Evolutionary conservation across 2,797 vertebrate species (phyloP).

Genomic region (Neosilurus mollespiculum): DNA sequence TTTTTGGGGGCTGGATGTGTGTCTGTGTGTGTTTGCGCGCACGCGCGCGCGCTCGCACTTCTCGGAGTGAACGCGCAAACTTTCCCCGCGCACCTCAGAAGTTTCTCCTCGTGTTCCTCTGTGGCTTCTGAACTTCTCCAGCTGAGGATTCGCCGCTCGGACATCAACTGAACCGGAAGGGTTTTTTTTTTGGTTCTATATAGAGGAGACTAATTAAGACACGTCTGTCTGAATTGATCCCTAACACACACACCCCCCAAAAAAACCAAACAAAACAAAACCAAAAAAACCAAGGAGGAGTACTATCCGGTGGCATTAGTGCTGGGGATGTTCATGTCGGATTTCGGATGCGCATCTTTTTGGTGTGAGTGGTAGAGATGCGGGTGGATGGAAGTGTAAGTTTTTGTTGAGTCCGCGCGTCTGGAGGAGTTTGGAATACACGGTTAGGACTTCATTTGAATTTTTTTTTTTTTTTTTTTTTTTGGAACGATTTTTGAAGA

Average conservation of each 20-base stretch:
- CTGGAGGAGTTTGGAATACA: constrained; percentile 26
- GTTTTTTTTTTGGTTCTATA: neutral
- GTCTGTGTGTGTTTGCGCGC: constrained; percentile 1
- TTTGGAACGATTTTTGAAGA: neutral
- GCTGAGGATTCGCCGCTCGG: constrained; percentile 1
- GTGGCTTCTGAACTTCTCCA: constrained; percentile 40
- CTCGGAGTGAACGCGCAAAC: constrained; percentile 34
- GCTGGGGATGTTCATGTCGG: neutral
- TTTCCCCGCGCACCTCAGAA: constrained; percentile 39
- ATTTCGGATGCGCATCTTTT: constrained; percentile 7
- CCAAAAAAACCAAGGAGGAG: neutral
- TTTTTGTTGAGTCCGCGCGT: constrained; percentile 50
- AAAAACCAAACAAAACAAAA: too few species aligned
- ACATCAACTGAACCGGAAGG: neutral
- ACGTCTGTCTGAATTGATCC: neutral
- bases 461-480: neutral
- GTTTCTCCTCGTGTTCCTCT: constrained; percentile 37
- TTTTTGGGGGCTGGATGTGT: constrained; percentile 66
- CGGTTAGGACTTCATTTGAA: neutral
- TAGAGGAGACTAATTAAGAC: neutral
- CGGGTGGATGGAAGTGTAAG: constrained; percentile 46
- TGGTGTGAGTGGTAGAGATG: constrained; percentile 29
- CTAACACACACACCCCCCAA: neutral
- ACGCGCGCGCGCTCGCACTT: neutral
- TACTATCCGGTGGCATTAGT: neutral